A percentile compares a stretch with the other conserved stretches of the same genome.
phyloP scores from a whole-genome alignment of 1,140 invertebrate genomes.

The Callitettix versicolor region DNA sequence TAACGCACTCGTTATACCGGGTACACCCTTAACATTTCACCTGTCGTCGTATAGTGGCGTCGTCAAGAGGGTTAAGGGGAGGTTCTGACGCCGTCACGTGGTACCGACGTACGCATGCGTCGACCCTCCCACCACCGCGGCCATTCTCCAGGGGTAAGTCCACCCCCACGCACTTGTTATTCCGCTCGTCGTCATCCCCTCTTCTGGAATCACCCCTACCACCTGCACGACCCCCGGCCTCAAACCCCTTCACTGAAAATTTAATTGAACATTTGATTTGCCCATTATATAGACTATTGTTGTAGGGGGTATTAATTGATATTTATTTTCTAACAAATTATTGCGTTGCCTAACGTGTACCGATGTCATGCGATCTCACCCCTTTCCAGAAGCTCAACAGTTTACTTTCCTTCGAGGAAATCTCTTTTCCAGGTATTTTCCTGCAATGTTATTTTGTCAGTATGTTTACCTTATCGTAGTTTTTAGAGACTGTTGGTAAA shows the following conservation, averaged over 20 bases:
- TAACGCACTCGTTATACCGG: too few species aligned
- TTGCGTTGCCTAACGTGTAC: neutral
- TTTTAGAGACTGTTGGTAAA: too few species aligned
- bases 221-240: neutral
- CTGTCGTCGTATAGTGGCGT: neutral
- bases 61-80: neutral
- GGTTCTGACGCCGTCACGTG: neutral
- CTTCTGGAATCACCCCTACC: neutral
- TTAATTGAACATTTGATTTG: conserved; percentile 20
- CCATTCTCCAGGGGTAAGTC: neutral
- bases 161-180: conserved; percentile 1
- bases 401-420: too few species aligned
- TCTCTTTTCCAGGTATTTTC: too few species aligned
- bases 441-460: too few species aligned
- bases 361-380: too few species aligned
- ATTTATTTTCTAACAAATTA: conserved; percentile 13
- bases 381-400: too few species aligned
- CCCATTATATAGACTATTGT: conserved; percentile 18
- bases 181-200: neutral
- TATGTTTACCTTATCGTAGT: too few species aligned
- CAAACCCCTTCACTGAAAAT: conserved; percentile 11
- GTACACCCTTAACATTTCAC: too few species aligned
- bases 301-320: conserved; percentile 14
- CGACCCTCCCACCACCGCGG: conserved; percentile 5
- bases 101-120: conserved; percentile 1